Percentiles rank a stretch among this genome's conserved stretches.
These are phyloP conservation scores for roundworm (Caenorhabditis elegans) DNA, from an alignment of 1,140 invertebrate genomes.

Conservation along the genomic window WBcel235 BX284605.5:6361501-6362000, in stretches of 20 bases:
- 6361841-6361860: neutral
- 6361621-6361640: conserved; percentile 46
- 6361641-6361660: too few relatives aligned
- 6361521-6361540: conserved; percentile 66
- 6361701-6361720: neutral
- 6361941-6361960: neutral
- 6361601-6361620: conserved; percentile 61
- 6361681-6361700: too few relatives aligned
- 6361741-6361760: neutral
- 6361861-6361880: neutral
- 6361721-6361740: neutral
- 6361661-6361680: too few relatives aligned
- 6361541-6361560: conserved; percentile 45
- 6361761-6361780: neutral
- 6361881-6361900: conserved; percentile 29
- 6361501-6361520: conserved; percentile 63
- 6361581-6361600: conserved; percentile 56
- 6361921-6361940: neutral
- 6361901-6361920: conserved; percentile 15
- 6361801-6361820: conserved; percentile 4
- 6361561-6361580: conserved; percentile 45
- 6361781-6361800: neutral
- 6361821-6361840: neutral
- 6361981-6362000: conserved; percentile 10
- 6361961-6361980: neutral